Evolutionary conservation across 2,888 invertebrate species (phyloP).

Genomic region (Polia nebulosa): DNA sequence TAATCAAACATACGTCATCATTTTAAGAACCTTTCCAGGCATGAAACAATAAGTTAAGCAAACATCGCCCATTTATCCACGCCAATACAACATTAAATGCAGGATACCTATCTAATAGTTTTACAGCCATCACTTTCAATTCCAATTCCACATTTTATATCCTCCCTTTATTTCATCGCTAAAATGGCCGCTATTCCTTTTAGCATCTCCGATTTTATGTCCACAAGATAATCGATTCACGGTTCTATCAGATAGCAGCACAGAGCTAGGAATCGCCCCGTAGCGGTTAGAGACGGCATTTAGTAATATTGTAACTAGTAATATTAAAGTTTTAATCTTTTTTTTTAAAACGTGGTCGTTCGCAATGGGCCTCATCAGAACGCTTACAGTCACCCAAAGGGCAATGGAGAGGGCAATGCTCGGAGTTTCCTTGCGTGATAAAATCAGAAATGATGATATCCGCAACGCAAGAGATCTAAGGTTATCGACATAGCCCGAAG

Average conservation of each 20-base stretch:
- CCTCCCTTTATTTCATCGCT: constrained; percentile 19
- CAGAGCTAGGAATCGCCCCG: neutral
- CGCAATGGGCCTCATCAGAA: too few species aligned
- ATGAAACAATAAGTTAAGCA: neutral
- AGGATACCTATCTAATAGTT: neutral
- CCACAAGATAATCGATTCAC: constrained; percentile 46
- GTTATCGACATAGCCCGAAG: too few species aligned
- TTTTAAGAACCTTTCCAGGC: too few species aligned
- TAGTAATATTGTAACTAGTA: too few species aligned
- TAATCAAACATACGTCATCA: too few species aligned
- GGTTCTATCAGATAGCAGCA: neutral
- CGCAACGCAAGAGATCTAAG: too few species aligned
- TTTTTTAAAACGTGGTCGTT: too few species aligned
- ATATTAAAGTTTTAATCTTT: too few species aligned
- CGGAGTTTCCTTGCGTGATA: too few species aligned
- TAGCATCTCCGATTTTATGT: constrained; percentile 30
- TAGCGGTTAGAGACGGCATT: neutral
- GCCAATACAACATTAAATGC: neutral
- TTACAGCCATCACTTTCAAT: constrained; percentile 17
- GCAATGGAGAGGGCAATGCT: too few species aligned
- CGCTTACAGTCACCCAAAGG: too few species aligned
- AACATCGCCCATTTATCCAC: neutral
- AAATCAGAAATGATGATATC: too few species aligned
- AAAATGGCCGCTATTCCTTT: constrained; percentile 11
- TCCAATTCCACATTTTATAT: constrained; percentile 10